Base-by-base conservation (phyloP, 1,140 invertebrate species). In the Eupeodes corollae region DNA sequence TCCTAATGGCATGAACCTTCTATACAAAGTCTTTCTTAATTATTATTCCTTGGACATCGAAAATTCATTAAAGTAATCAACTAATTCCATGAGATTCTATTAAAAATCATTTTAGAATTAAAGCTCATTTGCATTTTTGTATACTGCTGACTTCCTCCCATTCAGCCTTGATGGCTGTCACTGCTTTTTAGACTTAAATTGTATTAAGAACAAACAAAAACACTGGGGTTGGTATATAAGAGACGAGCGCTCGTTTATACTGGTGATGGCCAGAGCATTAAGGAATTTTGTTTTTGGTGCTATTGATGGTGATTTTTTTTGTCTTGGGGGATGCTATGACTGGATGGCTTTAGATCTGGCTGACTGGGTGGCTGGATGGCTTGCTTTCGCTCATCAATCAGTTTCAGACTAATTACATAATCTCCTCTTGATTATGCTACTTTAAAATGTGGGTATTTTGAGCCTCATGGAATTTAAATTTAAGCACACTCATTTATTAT, bases 1-100 rank as follows among this genome's bases (percentile, higher is more conserved):
- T 26, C 8, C 8, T 26, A 3, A 5, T 26, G 21, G 21, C 21
- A 26, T n/a, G n/a, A n/a, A n/a, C n/a, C n/a, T n/a, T n/a, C n/a
- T n/a, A n/a, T 8, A 26, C 21, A 26, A 26, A 26, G 8, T 8
- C 21, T 26, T 5, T 8, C 21, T 8, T 26, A 26, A 26, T 26
- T 8, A 26, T 26, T 26, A 26, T 26, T 26, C 21, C 21, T 26
- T 26, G 21, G 53, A 65, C 63, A 66, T 66, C 65, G 65, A 66
- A 66, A 66, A 65, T 66, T 66, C 63, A 66, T 66, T 66, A 66
- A 66, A 65, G 63, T 66, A 66, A 66, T 66, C 65, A 66, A 63
- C 62, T 65, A 66, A 66, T 66, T 66, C 63, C 63, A 66, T 65
- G 63, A 62, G 63, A 66, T 66, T 62, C 62, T 66, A 66, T 66